Conservation (phyloP, 2,113 vertebrate genomes). For the Fregata magnificens region DNA sequence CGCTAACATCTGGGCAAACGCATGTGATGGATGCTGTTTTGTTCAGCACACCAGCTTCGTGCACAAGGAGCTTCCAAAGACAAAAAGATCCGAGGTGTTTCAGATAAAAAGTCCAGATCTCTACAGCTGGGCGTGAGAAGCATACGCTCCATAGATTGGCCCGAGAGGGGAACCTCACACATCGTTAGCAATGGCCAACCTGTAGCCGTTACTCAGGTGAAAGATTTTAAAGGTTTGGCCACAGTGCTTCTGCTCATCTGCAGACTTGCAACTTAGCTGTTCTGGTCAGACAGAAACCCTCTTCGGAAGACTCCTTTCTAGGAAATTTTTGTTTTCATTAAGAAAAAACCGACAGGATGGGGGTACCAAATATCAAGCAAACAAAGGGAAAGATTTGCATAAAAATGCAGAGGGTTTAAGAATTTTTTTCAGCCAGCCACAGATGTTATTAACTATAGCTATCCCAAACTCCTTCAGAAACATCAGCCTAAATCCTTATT, state of each 20-base stretch:
- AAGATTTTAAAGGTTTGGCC: background rate
- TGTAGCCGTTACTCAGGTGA: background rate
- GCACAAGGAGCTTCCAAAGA: background rate
- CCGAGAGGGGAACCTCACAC: background rate
- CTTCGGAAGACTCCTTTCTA: background rate
- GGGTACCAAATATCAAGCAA: background rate
- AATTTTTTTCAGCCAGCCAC: background rate
- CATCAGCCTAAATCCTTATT: background rate
- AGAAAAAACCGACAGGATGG: background rate
- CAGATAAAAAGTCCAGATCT: background rate
- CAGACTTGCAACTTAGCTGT: no score
- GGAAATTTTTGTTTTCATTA: background rate
- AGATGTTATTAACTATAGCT: background rate
- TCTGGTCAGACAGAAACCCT: background rate
- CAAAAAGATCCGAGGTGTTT: rapidly evolving
- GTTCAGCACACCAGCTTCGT: background rate
- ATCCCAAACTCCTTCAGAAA: background rate
- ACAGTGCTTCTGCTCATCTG: background rate
- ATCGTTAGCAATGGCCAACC: background rate
- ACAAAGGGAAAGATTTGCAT: background rate
- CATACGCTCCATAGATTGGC: background rate
- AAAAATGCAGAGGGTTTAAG: background rate
- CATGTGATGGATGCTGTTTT: background rate
- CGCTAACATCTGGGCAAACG: background rate
- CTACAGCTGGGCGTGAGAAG: background rate